Percentiles rank a stretch among this genome's conserved stretches.
phyloP scores from a whole-genome alignment of 1,140 invertebrate genomes.

The Paramacrobiotus metropolitanus region DNA sequence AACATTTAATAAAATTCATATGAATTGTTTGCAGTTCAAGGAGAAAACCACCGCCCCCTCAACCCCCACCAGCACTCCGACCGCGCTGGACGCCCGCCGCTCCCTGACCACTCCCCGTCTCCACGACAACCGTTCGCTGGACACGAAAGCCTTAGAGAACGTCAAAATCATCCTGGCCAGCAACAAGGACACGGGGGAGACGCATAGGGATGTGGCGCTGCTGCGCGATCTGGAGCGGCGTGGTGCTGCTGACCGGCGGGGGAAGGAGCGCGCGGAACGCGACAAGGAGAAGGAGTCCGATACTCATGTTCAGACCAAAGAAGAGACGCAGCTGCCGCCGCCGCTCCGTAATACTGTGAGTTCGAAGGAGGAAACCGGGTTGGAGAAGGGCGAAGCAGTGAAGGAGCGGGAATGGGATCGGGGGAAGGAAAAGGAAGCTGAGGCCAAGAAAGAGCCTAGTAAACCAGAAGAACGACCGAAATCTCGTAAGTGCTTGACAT shows the following conservation, averaged over 20 bases:
- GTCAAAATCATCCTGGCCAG: neutral
- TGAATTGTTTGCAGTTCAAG: neutral
- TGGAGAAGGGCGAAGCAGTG: no score
- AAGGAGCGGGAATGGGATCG: neutral
- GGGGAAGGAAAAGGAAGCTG: neutral
- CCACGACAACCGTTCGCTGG: neutral
- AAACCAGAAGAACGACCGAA: neutral
- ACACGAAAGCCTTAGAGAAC: no score
- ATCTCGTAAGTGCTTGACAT: neutral
- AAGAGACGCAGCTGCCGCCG: neutral
- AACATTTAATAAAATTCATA: constrained; percentile 5
- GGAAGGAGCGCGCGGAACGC: neutral
- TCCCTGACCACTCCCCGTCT: neutral
- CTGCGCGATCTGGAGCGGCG: no score
- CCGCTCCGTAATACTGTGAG: no score
- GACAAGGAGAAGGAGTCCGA: neutral
- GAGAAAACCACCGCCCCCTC: neutral
- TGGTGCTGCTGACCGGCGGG: no score
- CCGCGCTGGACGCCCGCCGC: neutral
- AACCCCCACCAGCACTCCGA: neutral
- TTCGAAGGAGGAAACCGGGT: no score
- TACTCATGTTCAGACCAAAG: neutral
- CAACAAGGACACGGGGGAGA: neutral
- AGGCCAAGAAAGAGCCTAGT: neutral
- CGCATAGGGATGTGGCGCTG: neutral